phyloP scores from a whole-genome alignment of 2,113 vertebrate genomes.

The Cynoglossus semilaevis region DNA sequence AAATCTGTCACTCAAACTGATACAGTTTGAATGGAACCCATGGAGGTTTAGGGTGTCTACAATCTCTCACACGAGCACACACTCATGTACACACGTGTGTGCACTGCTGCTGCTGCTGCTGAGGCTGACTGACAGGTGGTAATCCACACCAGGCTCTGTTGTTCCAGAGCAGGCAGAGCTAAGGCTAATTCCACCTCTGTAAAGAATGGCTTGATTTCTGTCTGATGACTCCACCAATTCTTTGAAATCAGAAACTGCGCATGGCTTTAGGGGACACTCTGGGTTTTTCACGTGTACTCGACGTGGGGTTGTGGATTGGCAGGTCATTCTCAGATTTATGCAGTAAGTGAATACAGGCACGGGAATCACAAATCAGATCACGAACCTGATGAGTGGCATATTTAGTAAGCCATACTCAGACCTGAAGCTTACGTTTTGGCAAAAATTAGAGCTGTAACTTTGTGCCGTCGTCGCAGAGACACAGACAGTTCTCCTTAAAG shows the following conservation, averaged over 20 bases:
- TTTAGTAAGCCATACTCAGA: no score
- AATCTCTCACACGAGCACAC: constrained; percentile 13
- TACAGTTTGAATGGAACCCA: constrained; percentile 42
- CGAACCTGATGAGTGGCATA: no score
- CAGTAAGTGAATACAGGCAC: no score
- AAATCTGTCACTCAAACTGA: constrained; percentile 62
- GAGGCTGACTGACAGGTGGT: constrained; percentile 59
- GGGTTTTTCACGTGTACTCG: no score
- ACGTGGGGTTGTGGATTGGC: no score
- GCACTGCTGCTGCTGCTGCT: not conserved
- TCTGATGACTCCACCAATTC: constrained; percentile 27
- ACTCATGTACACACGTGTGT: constrained; percentile 13
- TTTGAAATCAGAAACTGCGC: constrained; percentile 24
- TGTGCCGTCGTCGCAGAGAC: no score
- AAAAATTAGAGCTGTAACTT: no score
- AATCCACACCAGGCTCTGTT: constrained; percentile 47
- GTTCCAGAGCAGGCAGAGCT: constrained; percentile 53
- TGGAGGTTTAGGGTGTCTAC: constrained; percentile 37
- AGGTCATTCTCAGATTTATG: no score
- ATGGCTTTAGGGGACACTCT: constrained; percentile 22
- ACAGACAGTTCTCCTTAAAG: no score
- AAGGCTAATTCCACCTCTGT: constrained; percentile 39
- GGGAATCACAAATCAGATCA: no score
- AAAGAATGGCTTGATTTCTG: constrained; percentile 16
- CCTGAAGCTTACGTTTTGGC: no score